Evolutionary conservation across 2,888 invertebrate species (phyloP).

Genomic region (Onchidella celtica): DNA sequence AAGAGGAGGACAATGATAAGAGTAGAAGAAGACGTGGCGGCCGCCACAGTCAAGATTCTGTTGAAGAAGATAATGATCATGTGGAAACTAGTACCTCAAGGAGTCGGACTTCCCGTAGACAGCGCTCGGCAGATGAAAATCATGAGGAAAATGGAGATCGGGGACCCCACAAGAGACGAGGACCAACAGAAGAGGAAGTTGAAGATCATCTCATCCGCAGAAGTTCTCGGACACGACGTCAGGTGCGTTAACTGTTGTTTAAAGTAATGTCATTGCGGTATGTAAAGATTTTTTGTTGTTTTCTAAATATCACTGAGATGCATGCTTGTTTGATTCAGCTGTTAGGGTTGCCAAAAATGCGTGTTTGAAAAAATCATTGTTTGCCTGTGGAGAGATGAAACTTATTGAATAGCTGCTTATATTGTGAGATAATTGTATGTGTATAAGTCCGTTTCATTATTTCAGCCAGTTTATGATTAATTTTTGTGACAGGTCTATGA

Average conservation of each 20-base stretch:
- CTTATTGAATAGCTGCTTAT: too few relatives aligned
- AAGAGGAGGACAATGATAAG: slow-evolving; percentile 41
- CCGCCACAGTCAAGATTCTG: slow-evolving; percentile 67
- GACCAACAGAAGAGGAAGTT: slow-evolving; percentile 6
- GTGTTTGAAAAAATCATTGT: too few relatives aligned
- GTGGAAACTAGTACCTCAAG: neutral
- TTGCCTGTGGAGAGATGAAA: too few relatives aligned
- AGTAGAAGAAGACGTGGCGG: slow-evolving; percentile 55
- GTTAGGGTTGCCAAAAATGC: too few relatives aligned
- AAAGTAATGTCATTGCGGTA: too few relatives aligned
- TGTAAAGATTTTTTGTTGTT: too few relatives aligned
- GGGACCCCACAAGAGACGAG: neutral
- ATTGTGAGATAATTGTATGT: too few relatives aligned
- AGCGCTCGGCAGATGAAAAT: slow-evolving; percentile 42
- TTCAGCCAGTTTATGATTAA: too few relatives aligned
- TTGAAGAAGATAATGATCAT: slow-evolving; percentile 53
- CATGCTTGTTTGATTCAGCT: too few relatives aligned
- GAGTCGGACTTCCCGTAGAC: neutral
- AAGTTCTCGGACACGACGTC: slow-evolving; percentile 41
- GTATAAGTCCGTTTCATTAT: too few relatives aligned
- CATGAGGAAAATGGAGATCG: neutral
- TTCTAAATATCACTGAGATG: too few relatives aligned
- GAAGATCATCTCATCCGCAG: slow-evolving; percentile 41
- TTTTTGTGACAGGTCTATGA: slow-evolving; percentile 67
- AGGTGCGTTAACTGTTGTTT: too few relatives aligned